Conservation (phyloP, 2,888 invertebrate genomes). For the Macaria liturata region DNA sequence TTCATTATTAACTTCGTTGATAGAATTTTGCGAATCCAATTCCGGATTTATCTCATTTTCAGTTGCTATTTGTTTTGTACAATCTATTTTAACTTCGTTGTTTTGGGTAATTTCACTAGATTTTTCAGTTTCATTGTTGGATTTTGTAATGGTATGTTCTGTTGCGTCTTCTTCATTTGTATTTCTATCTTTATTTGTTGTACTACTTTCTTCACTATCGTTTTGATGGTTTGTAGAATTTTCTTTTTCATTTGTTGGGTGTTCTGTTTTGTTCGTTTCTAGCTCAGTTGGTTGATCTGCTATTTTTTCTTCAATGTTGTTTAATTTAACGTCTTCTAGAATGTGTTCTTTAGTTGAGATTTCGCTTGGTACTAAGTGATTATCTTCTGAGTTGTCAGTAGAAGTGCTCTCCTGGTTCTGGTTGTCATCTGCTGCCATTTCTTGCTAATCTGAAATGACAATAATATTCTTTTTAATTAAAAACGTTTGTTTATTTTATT, state of each 20-base stretch:
- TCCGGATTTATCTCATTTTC: not conserved
- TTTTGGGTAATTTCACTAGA: not conserved
- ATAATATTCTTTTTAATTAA: not conserved
- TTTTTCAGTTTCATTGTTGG: conserved; percentile 6
- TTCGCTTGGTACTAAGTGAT: not conserved
- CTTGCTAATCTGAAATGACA: conserved; percentile 23
- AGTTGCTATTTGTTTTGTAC: not conserved
- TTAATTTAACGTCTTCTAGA: not conserved
- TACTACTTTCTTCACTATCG: conserved; percentile 10
- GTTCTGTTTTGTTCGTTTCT: not conserved
- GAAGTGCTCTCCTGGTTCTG: conserved; percentile 12
- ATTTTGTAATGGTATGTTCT: not conserved
- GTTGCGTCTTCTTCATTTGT: conserved; percentile 9
- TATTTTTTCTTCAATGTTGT: not conserved
- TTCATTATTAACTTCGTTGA: too few relatives aligned
- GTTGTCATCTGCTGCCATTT: conserved; percentile 23
- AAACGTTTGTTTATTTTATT: too few relatives aligned
- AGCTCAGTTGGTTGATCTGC: not conserved
- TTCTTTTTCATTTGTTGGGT: conserved; percentile 18
- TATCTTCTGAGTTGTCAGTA: conserved; percentile 14
- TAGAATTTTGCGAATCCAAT: too few relatives aligned
- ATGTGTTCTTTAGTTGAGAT: not conserved
- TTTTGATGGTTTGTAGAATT: conserved; percentile 14
- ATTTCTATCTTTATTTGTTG: conserved; percentile 18
- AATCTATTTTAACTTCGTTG: not conserved